Evolutionary conservation across 2,113 vertebrate genomes (phyloP), one percentile per base, ranked within the genome.

Genomic region (Casuarius casuarius): DNA sequence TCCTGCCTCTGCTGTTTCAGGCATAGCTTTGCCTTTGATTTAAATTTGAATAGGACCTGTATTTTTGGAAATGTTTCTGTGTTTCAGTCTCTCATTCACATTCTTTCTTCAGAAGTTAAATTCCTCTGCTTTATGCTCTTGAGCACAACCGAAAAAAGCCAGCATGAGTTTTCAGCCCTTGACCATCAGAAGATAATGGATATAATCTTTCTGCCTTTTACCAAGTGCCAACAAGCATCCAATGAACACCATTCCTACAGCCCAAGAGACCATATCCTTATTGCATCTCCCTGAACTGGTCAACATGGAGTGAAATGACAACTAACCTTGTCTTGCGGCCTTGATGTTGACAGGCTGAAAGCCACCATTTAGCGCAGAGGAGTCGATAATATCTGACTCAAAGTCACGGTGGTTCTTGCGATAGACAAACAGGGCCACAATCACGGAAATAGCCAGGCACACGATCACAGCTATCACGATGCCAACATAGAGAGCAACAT

Each of bases 291-390:
- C 22, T 12, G 35, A 74, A 84, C 5, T 40, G 63, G 79, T 73
- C 68, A 86, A 75, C 44, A 35, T 10, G 31, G 62, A 85, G 38
- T 1, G 61, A 80, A 87, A 44, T 9, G 44, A 29, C 48, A 52
- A 95, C 98, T 96, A 83, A 99, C 99, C 99, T 98, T 99, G 99
- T 94, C 99, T 98, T 18, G 99, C 99, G 46, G 99, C 99, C 97
- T 99, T 99, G 97, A 99, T 99, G 88, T 99, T 99, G 76, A 99
- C 99, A 7, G 99, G 98, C 96, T 99, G 99, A 94, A 99, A 99
- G 63, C 99, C 99, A 31, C 99, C 99, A 2, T 99, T 99, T 4
- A 99, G 98, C 0, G 99, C 99, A 0, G 99, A 99, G 33, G 99
- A 99, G 97, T 99, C 99, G 18, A 99, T 99, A 75, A 99, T 99